phyloP scores from a whole-genome alignment of 2,113 vertebrate species.

The Nematolebias whitei region DNA sequence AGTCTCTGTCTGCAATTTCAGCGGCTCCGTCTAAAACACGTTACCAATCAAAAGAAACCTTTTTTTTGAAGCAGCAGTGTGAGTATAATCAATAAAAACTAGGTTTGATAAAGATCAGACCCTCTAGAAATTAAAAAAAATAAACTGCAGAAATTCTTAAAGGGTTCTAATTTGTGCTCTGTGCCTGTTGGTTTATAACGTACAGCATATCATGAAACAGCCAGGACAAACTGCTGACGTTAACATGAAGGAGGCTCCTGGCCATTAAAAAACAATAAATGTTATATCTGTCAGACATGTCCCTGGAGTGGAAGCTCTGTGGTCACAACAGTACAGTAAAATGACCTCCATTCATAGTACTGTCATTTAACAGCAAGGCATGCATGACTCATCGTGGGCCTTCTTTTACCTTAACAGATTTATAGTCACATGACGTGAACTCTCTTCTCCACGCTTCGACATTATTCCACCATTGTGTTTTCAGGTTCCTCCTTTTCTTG shows the following conservation, averaged over 20 bases:
- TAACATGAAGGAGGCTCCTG: constrained; percentile 14
- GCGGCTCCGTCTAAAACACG: background rate
- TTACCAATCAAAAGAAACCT: background rate
- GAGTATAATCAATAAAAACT: constrained; percentile 15
- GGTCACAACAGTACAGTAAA: constrained; percentile 52
- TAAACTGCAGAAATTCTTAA: too few species aligned
- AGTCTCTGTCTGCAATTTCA: constrained; percentile 4
- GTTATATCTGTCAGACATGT: constrained; percentile 50
- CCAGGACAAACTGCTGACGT: constrained; percentile 34
- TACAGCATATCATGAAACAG: constrained; percentile 28
- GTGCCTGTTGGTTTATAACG: constrained; percentile 45
- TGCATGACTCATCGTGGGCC: constrained; percentile 46
- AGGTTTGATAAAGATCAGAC: constrained; percentile 10
- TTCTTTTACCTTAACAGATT: constrained; percentile 48
- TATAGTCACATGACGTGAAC: constrained; percentile 28
- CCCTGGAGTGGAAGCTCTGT: constrained; percentile 46
- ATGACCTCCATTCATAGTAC: constrained; percentile 59
- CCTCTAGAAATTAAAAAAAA: background rate
- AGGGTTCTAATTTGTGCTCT: constrained; percentile 7
- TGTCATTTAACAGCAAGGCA: constrained; percentile 60
- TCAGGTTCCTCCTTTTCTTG: background rate
- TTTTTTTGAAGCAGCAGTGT: background rate
- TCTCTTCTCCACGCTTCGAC: constrained; percentile 2
- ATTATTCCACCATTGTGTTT: background rate
- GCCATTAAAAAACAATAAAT: constrained; percentile 46